These are phyloP conservation scores for Nephrotoma flavescens DNA, from an alignment of 2,888 invertebrate species.

Conservation along the genomic window DNA sequence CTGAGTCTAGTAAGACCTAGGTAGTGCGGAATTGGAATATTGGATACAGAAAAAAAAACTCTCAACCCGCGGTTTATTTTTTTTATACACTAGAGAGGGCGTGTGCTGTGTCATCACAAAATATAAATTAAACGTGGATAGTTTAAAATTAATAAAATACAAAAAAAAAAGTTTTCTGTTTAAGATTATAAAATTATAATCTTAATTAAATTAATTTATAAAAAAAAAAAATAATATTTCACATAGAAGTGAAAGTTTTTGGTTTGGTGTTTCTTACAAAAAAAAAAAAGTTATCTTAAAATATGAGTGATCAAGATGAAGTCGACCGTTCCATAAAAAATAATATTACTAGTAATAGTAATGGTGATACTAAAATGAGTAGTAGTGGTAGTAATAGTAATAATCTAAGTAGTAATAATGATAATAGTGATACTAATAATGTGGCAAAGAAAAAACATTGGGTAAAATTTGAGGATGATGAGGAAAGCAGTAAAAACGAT, in stretches of 20 bases:
- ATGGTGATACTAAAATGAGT: neutral
- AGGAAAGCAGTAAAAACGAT: neutral
- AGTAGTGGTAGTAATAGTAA: neutral
- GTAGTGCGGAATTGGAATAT: neutral
- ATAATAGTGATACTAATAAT: neutral
- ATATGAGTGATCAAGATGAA: conserved; percentile 2
- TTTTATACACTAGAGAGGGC: neutral
- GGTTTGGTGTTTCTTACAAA: neutral
- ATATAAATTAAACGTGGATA: neutral
- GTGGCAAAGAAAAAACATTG: neutral
- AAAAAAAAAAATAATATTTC: no score
- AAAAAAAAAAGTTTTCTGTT: neutral
- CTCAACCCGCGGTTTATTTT: neutral
- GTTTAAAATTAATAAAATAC: neutral
- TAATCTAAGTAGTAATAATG: neutral
- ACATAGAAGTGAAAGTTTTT: neutral
- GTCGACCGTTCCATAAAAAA: neutral
- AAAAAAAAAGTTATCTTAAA: neutral
- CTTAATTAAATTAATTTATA: neutral
- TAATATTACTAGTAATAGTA: neutral
- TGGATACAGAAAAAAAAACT: neutral
- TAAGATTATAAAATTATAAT: neutral
- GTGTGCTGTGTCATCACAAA: neutral
- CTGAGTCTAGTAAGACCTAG: neutral
- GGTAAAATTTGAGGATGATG: neutral